Base-by-base conservation (phyloP, 2,113 vertebrate species). In the Naja naja region DNA sequence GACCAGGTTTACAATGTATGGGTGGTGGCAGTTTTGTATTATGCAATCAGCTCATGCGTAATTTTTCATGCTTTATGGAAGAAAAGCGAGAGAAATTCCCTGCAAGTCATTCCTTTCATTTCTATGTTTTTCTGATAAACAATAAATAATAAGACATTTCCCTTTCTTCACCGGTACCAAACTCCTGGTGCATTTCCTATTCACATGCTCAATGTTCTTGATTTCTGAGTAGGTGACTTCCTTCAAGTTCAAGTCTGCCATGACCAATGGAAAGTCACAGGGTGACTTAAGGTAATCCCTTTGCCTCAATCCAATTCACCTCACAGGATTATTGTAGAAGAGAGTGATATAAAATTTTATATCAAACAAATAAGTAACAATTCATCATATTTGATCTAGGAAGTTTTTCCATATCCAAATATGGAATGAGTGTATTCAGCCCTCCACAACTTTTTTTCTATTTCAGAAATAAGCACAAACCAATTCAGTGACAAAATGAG, bases 401-500 rank as follows among this genome's bases (percentile, higher is more conserved):
- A 81, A 9, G 34, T 81, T 81, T 43, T 81, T 81, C 74, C 34
- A 22, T 9, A 22, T 81, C 34, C 34, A 81, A 81, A 22, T 43
- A 43, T 22, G 74, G 18, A 81, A 81, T 39, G 16, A 43, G 34
- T 43, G 18, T 81, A 9, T 81, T 81, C 7, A 74, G 18, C 34
- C 69, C 34, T 81, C 34, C 34, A 39, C 34, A 81, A 81, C 52
- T 54, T 34, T 27, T 27, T 88, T 54, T 27, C 18, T 39, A 30
- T 55, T 18, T 20, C 74, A 56, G 30, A 56, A 56, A 20, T 18
- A 27, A 43, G 56, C 45, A 2, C 16, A 93, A 85, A 7, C 3
- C 81, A 93, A 90, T 86, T 16, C 22, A n/a, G 69, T 3, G 9
- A 43, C 22, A 4, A 92, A 93, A 94, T n/a, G 69, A 90, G 91